Evolutionary conservation across 2,888 invertebrate genomes (phyloP).

Genomic region (Stenolophus ochropezus): DNA sequence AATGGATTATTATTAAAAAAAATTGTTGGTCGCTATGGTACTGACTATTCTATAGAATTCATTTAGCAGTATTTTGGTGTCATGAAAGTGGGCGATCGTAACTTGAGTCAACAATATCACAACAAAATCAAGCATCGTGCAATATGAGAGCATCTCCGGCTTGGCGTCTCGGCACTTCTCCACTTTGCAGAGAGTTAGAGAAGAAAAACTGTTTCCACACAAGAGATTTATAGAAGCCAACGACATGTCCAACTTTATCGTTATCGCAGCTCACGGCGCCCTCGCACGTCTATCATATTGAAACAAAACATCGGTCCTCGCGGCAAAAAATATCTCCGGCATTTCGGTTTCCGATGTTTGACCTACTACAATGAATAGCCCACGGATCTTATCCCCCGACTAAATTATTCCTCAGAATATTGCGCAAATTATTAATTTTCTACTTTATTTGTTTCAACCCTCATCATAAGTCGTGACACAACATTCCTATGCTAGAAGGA

Average conservation of each 20-base stretch:
- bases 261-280: slow-evolving; percentile 26
- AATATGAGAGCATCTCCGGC: not conserved
- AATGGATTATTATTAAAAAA: no score
- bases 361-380: not conserved
- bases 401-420: not conserved
- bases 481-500: no score
- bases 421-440: no score
- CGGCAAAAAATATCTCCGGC: not conserved
- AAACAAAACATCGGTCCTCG: slow-evolving; percentile 51
- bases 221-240: slow-evolving; percentile 51
- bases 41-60: not conserved
- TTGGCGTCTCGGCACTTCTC: slow-evolving; percentile 9
- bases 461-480: no score
- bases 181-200: slow-evolving; percentile 42
- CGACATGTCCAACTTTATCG: slow-evolving; percentile 55
- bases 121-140: slow-evolving; percentile 4
- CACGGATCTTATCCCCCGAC: not conserved
- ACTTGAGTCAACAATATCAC: not conserved
- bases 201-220: slow-evolving; percentile 54
- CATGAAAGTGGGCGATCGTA: not conserved
- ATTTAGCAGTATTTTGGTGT: not conserved
- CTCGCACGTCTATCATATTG: slow-evolving; percentile 53
- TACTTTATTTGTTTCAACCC: no score
- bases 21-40: no score
- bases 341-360: not conserved